phyloP scores from a whole-genome alignment of 2,797 vertebrate genomes.

The Linurgus olivaceus region DNA sequence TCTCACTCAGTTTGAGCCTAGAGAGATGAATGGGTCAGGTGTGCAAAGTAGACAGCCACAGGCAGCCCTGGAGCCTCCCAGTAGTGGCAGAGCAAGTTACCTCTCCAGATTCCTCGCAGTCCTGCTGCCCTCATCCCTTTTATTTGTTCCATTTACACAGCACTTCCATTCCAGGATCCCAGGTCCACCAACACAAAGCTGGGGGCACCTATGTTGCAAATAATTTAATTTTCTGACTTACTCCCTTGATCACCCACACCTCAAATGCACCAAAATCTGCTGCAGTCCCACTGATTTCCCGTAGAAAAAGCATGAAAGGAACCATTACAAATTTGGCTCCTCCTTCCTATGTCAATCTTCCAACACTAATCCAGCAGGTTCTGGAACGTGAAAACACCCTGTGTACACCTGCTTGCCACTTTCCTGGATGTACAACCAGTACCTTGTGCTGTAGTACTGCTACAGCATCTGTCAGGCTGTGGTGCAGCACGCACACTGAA shows the following conservation, averaged over 20 bases:
- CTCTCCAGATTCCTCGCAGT: neutral
- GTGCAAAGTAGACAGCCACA: neutral
- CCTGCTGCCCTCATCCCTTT: neutral
- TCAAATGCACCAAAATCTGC: neutral
- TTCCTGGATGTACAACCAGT: neutral
- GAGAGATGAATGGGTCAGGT: neutral
- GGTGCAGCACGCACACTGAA: neutral
- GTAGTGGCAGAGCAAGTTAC: neutral
- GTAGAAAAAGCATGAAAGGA: neutral
- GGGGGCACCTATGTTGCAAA: neutral
- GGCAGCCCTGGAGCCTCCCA: neutral
- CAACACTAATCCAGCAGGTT: neutral
- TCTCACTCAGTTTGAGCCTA: neutral
- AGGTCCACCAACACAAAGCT: neutral
- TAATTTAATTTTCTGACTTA: neutral
- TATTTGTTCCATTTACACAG: neutral
- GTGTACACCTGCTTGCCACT: neutral
- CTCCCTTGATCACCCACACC: neutral
- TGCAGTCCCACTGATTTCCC: neutral
- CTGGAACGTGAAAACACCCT: neutral
- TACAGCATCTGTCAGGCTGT: neutral
- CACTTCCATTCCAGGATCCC: neutral
- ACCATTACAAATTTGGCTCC: neutral
- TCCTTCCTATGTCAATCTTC: neutral
- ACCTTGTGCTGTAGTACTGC: too few species aligned